Base-by-base conservation (phyloP, 2,888 invertebrate species). In the Polyommatus icarus region DNA sequence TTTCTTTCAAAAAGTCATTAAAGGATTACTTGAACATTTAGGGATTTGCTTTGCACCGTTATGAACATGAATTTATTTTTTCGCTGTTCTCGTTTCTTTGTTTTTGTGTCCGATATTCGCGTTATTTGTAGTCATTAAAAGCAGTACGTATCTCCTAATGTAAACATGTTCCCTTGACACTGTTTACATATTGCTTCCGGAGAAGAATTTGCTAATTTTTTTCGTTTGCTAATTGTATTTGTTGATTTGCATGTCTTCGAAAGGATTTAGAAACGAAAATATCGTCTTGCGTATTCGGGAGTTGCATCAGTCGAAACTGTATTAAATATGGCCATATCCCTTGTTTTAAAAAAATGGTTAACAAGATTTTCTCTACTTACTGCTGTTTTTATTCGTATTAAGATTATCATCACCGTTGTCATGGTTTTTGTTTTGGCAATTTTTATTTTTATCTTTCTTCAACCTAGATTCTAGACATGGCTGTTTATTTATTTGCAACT, bases 131-230 rank as follows among this genome's bases (percentile, higher is more conserved):
- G 40, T 72, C 46, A 73, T 73, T 73, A 75, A 75, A 75, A 75
- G 75, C 50, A 29, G 50, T 75, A 50, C 75, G 75, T 54, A 75
- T 75, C 75, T 59, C 76, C 72, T 77, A 78, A 79, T 83, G 82
- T 83, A 81, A 82, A 81, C 83, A 84, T 84, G 83, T 83, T 82
- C 84, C 85, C 85, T 88, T 89, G 84, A 84, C 86, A 84, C 84
- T 90, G 87, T 91, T 90, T 91, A 90, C 85, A 80, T 82, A 81
- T 80, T 83, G 84, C 84, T 87, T 89, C 90, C 90, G 88, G 81
- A 67, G 50, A 57, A 79, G 78, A 78, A 79, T 50, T 77, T 36
- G 72, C 18, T 54, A 20, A 40, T 32, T 10, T n/a, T n/a, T 20
- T 46, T 40, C 18, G 40, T 72, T 36, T 40, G 29, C 18, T 36